Base-by-base conservation (phyloP, 2,888 invertebrate genomes). In the Gasteruption jaculator region DNA sequence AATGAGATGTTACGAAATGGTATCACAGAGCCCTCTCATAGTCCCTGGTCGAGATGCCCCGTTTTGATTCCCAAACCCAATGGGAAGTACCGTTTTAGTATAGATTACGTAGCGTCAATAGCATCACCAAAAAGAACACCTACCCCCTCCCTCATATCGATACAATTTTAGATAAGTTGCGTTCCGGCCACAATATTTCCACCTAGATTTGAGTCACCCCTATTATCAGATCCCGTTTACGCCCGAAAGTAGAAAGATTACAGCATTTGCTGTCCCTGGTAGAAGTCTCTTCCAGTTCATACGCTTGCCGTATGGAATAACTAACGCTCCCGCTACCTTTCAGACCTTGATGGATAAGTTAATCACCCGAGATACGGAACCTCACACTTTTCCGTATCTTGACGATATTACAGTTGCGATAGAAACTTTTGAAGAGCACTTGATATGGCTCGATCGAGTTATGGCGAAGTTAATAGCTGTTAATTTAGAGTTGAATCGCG, bases 141-240 rank as follows among this genome's bases (percentile, higher is more conserved):
- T n/a, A n/a, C n/a, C n/a, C n/a, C n/a, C n/a, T n/a, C n/a, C n/a
- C n/a, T n/a, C n/a, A n/a, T n/a, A n/a, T n/a, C n/a, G n/a, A n/a
- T n/a, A n/a, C n/a, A n/a, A n/a, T n/a, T n/a, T n/a, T n/a, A n/a
- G n/a, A n/a, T n/a, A n/a, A n/a, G n/a, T n/a, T n/a, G n/a, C n/a
- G n/a, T n/a, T n/a, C n/a, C n/a, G n/a, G n/a, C n/a, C n/a, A n/a
- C n/a, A n/a, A n/a, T n/a, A n/a, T n/a, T n/a, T n/a, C n/a, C n/a
- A n/a, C n/a, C 14, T 56, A 1, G 51, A 56, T 19, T 21, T 52
- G 8, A 53, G 44, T 5, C 43, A 50, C 10, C 51, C 52, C 1
- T 53, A 50, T 12, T 46, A 51, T 10, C 50, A 55, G 24, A 42
- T 54, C 2, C 49, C 46, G 0, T 38, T 54, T 25, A 18, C 43